Base-by-base conservation (phyloP, 2,888 invertebrate genomes). In the Hydraecia micacea region DNA sequence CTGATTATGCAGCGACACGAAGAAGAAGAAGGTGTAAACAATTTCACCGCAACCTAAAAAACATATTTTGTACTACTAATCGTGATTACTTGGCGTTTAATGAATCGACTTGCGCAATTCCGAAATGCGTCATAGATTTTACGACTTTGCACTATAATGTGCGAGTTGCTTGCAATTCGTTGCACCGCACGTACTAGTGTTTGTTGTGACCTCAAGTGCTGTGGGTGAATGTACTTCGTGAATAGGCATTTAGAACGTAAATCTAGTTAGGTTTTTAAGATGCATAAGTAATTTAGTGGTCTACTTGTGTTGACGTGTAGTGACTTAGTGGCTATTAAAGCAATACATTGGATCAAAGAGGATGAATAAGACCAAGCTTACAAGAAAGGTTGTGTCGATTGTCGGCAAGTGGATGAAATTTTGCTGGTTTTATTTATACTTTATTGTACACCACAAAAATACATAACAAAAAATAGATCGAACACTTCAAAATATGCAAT, bases 101-200 rank as follows among this genome's bases (percentile, higher is more conserved):
- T 65, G 63, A 71, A 72, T 72, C 49, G 36, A 49, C 62, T 79
- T 82, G 62, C 79, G 81, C 83, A 83, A 81, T 84, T 77, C 58
- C 21, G 13, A 73, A 71, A 77, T 69, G 77, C 84, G 84, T 84
- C 81, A 84, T 77, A 58, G 62, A 39, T 67, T 84, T 84, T 80
- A 84, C 70, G 81, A 75, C 55, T 65, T 28, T 11, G 28, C 73
- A 76, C 28, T 80, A 36, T 72, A 68, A 63, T 49, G 46, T n/a
- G 42, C 66, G 55, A 65, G 73, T 42, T 70, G 55, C n/a, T 36
- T 65, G 71, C 74, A 18, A 84, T 77, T 80, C 76, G 80, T 68
- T 76, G 49, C 83, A 74, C 71, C 18, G 63, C 66, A 55, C 13
- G 46, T 60, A 70, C 52, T 39, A 74, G 71, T 83, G 62, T 60